Evolutionary conservation across 2,888 invertebrate species (phyloP).

Genomic region (Beris chalybata): DNA sequence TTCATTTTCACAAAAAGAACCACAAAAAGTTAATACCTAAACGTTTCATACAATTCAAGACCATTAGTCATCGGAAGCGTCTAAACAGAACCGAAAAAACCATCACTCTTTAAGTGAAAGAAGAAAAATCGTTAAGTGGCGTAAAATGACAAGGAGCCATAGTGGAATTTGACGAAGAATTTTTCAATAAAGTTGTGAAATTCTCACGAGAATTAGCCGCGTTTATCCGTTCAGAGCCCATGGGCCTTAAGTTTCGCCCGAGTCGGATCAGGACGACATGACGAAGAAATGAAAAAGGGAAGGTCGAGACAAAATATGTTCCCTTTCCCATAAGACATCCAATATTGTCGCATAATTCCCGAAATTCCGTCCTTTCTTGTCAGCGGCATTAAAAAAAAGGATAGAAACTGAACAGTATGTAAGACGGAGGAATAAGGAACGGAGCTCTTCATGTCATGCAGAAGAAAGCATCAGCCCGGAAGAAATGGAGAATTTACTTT

Average conservation of each 20-base stretch:
- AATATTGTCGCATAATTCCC: constrained; percentile 38
- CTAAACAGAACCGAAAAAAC: too few species aligned
- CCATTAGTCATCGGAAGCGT: too few species aligned
- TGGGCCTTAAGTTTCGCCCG: constrained; percentile 9
- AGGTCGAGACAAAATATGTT: constrained; percentile 35
- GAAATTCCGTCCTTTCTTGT: constrained; percentile 37
- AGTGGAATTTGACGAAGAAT: constrained; percentile 30
- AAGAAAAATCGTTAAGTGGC: constrained; percentile 33
- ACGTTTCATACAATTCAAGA: constrained; percentile 7
- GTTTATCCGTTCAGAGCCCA: constrained; percentile 31
- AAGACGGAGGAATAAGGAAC: constrained; percentile 7
- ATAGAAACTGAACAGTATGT: neutral
- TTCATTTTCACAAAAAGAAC: too few species aligned
- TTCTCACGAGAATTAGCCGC: constrained; percentile 39
- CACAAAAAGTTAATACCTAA: neutral
- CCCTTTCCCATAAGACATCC: constrained; percentile 37
- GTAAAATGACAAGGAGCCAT: constrained; percentile 31
- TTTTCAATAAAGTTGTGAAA: constrained; percentile 38
- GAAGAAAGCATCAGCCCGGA: constrained; percentile 27
- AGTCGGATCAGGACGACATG: neutral
- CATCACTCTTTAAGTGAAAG: constrained; percentile 6
- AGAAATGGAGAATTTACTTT: constrained; percentile 33
- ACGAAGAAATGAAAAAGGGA: constrained; percentile 16
- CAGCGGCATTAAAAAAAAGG: constrained; percentile 21
- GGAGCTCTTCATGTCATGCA: constrained; percentile 24